Evolutionary conservation across 2,797 vertebrate genomes (phyloP).

Genomic region (Scarus forsteni): DNA sequence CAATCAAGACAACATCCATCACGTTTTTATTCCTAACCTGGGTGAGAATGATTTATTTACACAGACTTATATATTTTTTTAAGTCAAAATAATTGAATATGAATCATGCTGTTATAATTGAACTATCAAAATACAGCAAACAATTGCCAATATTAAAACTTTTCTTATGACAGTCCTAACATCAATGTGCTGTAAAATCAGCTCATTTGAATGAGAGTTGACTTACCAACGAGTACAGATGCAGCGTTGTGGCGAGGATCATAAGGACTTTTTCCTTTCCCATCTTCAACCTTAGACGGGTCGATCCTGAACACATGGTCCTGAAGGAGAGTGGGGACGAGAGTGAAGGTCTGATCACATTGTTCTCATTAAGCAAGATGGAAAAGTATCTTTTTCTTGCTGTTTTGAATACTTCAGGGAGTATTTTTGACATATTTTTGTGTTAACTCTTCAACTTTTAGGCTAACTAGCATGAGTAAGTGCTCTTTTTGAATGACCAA

Average conservation of each 20-base stretch:
- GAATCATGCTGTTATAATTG: too few species aligned
- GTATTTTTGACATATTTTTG: neutral
- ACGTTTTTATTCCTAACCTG: too few species aligned
- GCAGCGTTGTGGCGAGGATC: conserved; percentile 91
- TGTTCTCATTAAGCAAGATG: neutral
- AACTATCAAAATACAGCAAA: too few species aligned
- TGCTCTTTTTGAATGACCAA: neutral
- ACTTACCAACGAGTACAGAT: conserved; percentile 91
- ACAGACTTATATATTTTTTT: too few species aligned
- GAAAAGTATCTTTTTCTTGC: too few species aligned
- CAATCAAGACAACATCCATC: too few species aligned
- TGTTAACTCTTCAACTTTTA: neutral
- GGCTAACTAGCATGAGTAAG: neutral
- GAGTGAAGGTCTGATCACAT: neutral
- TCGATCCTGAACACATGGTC: conserved; percentile 91
- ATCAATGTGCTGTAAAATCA: too few species aligned
- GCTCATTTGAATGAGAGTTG: neutral
- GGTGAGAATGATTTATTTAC: too few species aligned
- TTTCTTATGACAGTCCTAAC: too few species aligned
- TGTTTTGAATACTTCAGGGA: too few species aligned
- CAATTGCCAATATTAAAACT: too few species aligned
- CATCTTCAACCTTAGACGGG: conserved; percentile 85
- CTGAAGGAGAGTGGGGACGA: conserved; percentile 73
- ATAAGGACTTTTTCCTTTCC: conserved; percentile 96
- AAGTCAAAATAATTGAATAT: too few species aligned